These are phyloP conservation scores for Calonectris borealis DNA, from an alignment of 2,113 vertebrate genomes.

Conservation along the genomic window DNA sequence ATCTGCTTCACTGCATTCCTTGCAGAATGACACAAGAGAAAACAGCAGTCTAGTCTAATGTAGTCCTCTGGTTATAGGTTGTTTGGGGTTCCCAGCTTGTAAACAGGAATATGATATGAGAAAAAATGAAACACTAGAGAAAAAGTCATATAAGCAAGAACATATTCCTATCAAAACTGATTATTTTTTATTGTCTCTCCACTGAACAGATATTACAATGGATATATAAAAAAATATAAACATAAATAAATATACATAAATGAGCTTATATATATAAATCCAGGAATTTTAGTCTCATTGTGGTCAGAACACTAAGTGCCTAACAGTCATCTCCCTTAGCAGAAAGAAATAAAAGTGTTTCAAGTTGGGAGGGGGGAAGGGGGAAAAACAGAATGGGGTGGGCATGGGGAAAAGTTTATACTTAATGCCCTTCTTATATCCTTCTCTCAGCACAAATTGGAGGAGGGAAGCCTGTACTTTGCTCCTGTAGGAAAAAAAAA, in stretches of 20 bases:
- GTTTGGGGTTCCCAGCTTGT: neutral
- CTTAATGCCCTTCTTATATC: neutral
- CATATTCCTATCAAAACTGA: neutral
- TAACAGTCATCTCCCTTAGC: neutral
- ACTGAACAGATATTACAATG: neutral
- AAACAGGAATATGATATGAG: neutral
- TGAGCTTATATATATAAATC: neutral
- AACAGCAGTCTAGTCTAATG: neutral
- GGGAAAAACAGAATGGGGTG: neutral
- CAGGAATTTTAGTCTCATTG: neutral
- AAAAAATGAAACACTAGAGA: neutral
- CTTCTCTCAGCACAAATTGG: neutral
- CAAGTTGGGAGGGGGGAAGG: neutral
- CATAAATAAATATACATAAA: neutral
- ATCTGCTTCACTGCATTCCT: neutral
- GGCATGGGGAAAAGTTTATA: neutral
- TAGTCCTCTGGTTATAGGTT: neutral
- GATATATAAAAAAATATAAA: neutral
- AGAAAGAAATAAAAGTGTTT: neutral
- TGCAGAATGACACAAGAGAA: neutral
- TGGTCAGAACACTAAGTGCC: neutral
- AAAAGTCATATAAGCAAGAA: neutral
- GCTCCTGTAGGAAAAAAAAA: neutral
- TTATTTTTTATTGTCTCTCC: neutral
- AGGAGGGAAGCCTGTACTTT: fast-evolving